These are phyloP conservation scores for Battus philenor DNA, from an alignment of 1,140 invertebrate genomes.

Conservation along the genomic window DNA sequence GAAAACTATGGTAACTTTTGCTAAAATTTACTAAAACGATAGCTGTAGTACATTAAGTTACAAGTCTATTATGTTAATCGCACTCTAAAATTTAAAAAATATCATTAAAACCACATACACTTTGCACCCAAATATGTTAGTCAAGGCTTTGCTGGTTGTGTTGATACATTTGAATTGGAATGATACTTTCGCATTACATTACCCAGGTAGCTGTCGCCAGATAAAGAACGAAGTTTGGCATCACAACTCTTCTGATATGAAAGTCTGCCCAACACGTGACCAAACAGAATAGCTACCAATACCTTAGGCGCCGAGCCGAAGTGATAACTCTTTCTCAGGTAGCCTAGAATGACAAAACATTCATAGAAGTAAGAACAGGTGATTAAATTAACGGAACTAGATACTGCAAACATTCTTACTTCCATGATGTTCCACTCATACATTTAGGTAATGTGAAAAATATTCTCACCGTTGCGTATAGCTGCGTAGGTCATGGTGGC, in stretches of 20 bases:
- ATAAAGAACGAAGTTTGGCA: conserved; percentile 36
- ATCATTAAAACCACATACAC: not conserved
- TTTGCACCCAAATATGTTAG: not conserved
- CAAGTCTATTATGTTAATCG: too few relatives aligned
- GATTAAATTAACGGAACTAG: conserved; percentile 13
- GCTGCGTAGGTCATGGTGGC: conserved; percentile 47
- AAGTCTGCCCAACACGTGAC: conserved; percentile 43
- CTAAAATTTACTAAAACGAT: too few relatives aligned
- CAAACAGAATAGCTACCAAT: conserved; percentile 32
- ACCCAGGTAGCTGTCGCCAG: conserved; percentile 42
- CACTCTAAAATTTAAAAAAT: not conserved
- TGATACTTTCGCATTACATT: conserved; percentile 47
- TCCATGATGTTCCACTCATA: conserved; percentile 51
- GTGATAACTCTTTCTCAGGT: conserved; percentile 38
- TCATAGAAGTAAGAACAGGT: conserved; percentile 64
- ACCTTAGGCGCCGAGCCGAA: conserved; percentile 54
- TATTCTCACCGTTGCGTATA: conserved; percentile 44
- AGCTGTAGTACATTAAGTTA: too few relatives aligned
- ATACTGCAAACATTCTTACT: conserved; percentile 43
- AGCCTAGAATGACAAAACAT: conserved; percentile 61
- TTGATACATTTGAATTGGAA: too few relatives aligned
- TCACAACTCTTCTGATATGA: conserved; percentile 42
- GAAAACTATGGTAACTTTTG: too few relatives aligned
- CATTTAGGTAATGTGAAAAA: not conserved
- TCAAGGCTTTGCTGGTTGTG: conserved; percentile 22